Percentiles rank a stretch among this genome's conserved stretches.
phyloP scores from a whole-genome alignment of 1,140 invertebrate species.

The Drosophila hydei region DNA sequence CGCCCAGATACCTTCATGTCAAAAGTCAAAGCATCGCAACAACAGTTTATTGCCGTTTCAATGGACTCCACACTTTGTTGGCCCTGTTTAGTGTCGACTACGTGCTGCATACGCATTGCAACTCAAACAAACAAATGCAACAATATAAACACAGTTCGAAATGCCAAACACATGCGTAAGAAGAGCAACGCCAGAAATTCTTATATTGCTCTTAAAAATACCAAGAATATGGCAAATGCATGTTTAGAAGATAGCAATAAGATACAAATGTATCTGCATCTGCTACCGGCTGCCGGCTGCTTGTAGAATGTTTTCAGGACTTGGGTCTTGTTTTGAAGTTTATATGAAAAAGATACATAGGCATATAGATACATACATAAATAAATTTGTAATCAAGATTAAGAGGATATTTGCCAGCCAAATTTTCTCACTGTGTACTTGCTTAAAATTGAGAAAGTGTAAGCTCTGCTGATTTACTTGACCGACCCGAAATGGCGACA shows the following conservation, averaged over 20 bases:
- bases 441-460: slow-evolving; percentile 25
- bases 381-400: too few relatives aligned
- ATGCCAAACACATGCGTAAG: slow-evolving; percentile 31
- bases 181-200: slow-evolving; percentile 25
- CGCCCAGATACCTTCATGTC: slow-evolving; percentile 49
- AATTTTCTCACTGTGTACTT: slow-evolving; percentile 13
- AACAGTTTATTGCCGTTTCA: slow-evolving; percentile 53
- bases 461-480: slow-evolving; percentile 28
- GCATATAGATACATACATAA: neutral
- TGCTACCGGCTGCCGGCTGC: slow-evolving; percentile 36
- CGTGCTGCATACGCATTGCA: slow-evolving; percentile 56
- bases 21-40: slow-evolving; percentile 57
- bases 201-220: slow-evolving; percentile 67
- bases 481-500: slow-evolving; percentile 27
- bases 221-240: slow-evolving; percentile 25
- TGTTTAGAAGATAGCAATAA: slow-evolving; percentile 11
- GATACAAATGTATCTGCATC: slow-evolving; percentile 44
- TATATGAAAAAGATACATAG: neutral
- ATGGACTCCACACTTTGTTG: slow-evolving; percentile 25
- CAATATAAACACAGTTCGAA: slow-evolving; percentile 29
- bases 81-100: slow-evolving; percentile 28
- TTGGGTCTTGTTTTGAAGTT: neutral
- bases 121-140: slow-evolving; percentile 43
- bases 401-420: neutral
- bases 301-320: slow-evolving; percentile 30